phyloP scores from a whole-genome alignment of 2,113 vertebrate species.

The Xiphias gladius region DNA sequence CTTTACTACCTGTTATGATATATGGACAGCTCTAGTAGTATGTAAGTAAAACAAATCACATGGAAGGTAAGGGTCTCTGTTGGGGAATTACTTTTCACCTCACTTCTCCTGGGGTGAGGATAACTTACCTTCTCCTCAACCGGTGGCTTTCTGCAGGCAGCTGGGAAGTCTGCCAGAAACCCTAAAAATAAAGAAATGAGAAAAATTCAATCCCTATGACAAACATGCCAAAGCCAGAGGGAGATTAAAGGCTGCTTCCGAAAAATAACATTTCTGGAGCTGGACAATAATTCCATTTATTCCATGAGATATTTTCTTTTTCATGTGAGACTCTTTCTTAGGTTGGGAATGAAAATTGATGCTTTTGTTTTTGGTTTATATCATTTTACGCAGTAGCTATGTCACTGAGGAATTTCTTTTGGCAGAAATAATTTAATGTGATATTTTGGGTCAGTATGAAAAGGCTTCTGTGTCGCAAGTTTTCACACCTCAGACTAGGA shows the following conservation, averaged over 20 bases:
- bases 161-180: constrained; percentile 74
- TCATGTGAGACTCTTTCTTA: constrained; percentile 54
- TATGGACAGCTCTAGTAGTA: constrained; percentile 63
- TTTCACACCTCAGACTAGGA: constrained; percentile 1
- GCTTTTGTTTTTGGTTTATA: constrained; percentile 78
- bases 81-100: constrained; percentile 68
- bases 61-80: constrained; percentile 61
- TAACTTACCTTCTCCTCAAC: constrained; percentile 49
- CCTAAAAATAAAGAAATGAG: constrained; percentile 75
- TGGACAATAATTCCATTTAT: constrained; percentile 76
- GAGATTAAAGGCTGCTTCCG: constrained; percentile 73
- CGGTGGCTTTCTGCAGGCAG: constrained; percentile 49
- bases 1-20: constrained; percentile 77
- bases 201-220: constrained; percentile 74
- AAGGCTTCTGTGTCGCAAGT: constrained; percentile 63
- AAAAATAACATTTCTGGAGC: constrained; percentile 70
- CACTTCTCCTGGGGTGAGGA: constrained; percentile 28
- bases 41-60: constrained; percentile 68
- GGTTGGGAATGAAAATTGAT: constrained; percentile 68
- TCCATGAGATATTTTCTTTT: constrained; percentile 60
- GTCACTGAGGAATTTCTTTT: constrained; percentile 67
- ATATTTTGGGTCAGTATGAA: constrained; percentile 57
- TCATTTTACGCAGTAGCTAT: constrained; percentile 78
- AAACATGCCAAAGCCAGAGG: constrained; percentile 65
- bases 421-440: constrained; percentile 77